Evolutionary conservation across 2,888 invertebrate species (phyloP).

Genomic region (Andrena camellia): DNA sequence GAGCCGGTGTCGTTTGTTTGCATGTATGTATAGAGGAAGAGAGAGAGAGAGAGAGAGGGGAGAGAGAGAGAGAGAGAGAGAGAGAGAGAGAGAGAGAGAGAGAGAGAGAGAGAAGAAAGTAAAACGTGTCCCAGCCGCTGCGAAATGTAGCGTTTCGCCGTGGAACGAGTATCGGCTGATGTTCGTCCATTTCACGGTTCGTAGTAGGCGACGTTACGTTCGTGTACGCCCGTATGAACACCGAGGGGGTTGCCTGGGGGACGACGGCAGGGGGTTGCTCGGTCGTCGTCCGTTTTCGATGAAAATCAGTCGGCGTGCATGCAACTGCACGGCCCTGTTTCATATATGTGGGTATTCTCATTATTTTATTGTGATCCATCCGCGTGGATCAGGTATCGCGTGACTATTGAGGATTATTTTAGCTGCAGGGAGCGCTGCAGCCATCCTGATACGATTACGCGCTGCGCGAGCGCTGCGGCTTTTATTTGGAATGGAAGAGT

Average conservation of each 20-base stretch:
- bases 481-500: not conserved
- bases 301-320: slow-evolving; percentile 36
- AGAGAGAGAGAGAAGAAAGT: not conserved
- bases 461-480: not conserved
- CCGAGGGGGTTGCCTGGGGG: not conserved
- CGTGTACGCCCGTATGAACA: slow-evolving; percentile 19
- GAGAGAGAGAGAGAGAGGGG: not conserved
- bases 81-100: too few species aligned
- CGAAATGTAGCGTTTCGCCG: slow-evolving; percentile 55
- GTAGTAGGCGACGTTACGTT: slow-evolving; percentile 43
- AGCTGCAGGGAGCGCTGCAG: not conserved
- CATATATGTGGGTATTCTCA: not conserved
- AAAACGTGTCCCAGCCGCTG: slow-evolving; percentile 6
- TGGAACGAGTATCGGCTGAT: slow-evolving; percentile 50
- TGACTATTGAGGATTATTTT: not conserved
- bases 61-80: not conserved
- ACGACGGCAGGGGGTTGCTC: not conserved
- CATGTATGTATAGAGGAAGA: not conserved
- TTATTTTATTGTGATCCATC: slow-evolving; percentile 31
- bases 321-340: not conserved
- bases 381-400: not conserved
- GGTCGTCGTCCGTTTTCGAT: slow-evolving; percentile 33
- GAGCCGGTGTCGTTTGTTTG: slow-evolving; percentile 46
- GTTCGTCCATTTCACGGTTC: slow-evolving; percentile 67
- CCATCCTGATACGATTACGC: not conserved